phyloP scores from a whole-genome alignment of 2,888 invertebrate species.

The Xylocampa areola region DNA sequence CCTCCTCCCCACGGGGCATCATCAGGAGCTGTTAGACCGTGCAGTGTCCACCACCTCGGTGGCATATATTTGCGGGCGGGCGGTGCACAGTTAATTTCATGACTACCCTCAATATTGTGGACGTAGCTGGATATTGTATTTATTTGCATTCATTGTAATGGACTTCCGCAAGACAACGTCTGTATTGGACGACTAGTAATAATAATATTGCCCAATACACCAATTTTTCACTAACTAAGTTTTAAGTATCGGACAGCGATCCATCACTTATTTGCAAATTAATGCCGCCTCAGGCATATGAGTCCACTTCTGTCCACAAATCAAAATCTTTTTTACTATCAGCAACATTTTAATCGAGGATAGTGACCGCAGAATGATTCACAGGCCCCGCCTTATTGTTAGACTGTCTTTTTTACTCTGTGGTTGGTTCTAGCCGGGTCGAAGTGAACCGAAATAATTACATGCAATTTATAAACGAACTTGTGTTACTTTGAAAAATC shows the following conservation, averaged over 20 bases:
- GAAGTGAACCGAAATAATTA: slow-evolving; percentile 48
- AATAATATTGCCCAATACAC: no score
- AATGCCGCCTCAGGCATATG: slow-evolving; percentile 47
- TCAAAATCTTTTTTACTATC: slow-evolving; percentile 54
- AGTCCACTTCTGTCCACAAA: slow-evolving; percentile 55
- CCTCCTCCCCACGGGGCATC: no score
- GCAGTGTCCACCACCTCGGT: no score
- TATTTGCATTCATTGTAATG: no score
- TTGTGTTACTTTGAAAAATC: slow-evolving; percentile 30
- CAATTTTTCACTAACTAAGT: slow-evolving; percentile 24
- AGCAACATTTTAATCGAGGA: slow-evolving; percentile 48
- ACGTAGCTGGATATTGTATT: no score
- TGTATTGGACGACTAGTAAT: no score
- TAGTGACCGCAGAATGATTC: slow-evolving; percentile 64
- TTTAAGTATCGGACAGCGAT: slow-evolving; percentile 29
- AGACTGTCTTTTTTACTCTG: slow-evolving; percentile 37
- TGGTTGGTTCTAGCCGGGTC: slow-evolving; percentile 32
- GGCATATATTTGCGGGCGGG: no score
- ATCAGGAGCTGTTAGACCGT: no score
- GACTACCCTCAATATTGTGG: no score
- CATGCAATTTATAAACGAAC: slow-evolving; percentile 36
- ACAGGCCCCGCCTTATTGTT: slow-evolving; percentile 56
- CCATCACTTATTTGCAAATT: slow-evolving; percentile 38
- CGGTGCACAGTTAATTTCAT: no score
- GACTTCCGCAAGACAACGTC: no score